Conservation (phyloP, 1,140 invertebrate genomes). For the Drosophila subobscura region DNA sequence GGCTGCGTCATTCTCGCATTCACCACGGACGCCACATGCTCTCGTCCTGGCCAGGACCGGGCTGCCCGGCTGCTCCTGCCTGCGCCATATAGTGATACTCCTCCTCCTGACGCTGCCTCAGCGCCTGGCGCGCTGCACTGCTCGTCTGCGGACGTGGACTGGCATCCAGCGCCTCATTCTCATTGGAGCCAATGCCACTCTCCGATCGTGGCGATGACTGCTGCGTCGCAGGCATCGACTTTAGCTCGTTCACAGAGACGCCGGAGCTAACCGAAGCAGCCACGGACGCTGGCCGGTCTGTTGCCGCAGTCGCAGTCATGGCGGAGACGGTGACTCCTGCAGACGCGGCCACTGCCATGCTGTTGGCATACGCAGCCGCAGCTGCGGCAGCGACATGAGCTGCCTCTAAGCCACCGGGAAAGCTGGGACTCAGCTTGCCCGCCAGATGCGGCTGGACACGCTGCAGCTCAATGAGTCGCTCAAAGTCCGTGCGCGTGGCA, state of each 20-base stretch:
- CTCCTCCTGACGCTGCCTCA: slow-evolving; percentile 69
- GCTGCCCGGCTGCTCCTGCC: slow-evolving; percentile 48
- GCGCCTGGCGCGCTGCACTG: slow-evolving; percentile 62
- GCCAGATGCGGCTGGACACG: slow-evolving; percentile 70
- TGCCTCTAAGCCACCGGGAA: slow-evolving; percentile 67
- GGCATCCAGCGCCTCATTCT: slow-evolving; percentile 57
- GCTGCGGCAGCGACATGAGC: slow-evolving; percentile 75
- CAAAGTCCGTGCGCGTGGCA: slow-evolving; percentile 77
- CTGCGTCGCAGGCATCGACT: slow-evolving; percentile 64
- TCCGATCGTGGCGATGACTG: slow-evolving; percentile 70
- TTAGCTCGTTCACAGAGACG: slow-evolving; percentile 63
- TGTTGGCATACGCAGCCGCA: slow-evolving; percentile 71
- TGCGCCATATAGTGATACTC: slow-evolving; percentile 61
- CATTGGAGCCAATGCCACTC: slow-evolving; percentile 69
- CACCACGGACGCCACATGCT: slow-evolving; percentile 82
- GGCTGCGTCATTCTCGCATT: not conserved
- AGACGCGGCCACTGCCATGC: slow-evolving; percentile 52
- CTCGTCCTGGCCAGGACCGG: slow-evolving; percentile 57
- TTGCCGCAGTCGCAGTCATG: slow-evolving; percentile 35
- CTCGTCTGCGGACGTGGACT: slow-evolving; percentile 71
- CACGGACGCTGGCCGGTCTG: slow-evolving; percentile 64
- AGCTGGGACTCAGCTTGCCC: slow-evolving; percentile 68
- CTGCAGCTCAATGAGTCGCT: slow-evolving; percentile 78
- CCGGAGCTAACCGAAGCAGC: slow-evolving; percentile 67
- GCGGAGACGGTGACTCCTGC: slow-evolving; percentile 32